These are phyloP conservation scores for Noctua janthina DNA, from an alignment of 2,888 invertebrate species.

Conservation along the genomic window DNA sequence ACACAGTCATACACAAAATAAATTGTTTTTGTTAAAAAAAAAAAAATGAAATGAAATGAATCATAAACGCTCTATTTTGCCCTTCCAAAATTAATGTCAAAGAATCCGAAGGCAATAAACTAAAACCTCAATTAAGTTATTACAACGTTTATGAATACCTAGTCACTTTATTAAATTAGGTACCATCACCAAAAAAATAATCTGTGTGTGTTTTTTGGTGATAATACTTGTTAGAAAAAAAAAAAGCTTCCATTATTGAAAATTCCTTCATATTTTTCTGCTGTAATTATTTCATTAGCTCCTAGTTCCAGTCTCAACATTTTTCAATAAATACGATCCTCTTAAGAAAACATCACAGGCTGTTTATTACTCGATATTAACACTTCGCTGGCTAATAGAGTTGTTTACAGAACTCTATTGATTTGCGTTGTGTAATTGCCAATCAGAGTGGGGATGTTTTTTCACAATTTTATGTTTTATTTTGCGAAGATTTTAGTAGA, in stretches of 20 bases:
- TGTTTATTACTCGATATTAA: constrained; percentile 53
- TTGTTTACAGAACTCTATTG: constrained; percentile 64
- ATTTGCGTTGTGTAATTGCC: constrained; percentile 57
- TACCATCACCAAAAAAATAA: too few relatives aligned
- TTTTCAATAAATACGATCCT: constrained; percentile 13
- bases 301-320: neutral
- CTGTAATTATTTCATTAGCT: neutral
- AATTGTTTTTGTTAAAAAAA: too few relatives aligned
- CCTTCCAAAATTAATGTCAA: neutral
- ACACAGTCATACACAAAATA: too few relatives aligned
- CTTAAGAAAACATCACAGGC: constrained; percentile 30
- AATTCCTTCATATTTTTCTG: neutral
- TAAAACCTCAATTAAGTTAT: constrained; percentile 1
- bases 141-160: neutral
- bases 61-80: neutral
- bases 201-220: too few relatives aligned
- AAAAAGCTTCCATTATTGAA: neutral
- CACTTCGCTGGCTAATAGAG: constrained; percentile 56
- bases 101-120: neutral
- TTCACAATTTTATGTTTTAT: constrained; percentile 17
- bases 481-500: constrained; percentile 4
- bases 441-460: constrained; percentile 50
- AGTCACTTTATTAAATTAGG: neutral
- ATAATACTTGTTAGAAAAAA: neutral
- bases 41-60: too few relatives aligned